Evolutionary conservation across 2,797 vertebrate genomes (phyloP), one percentile per base, ranked within the genome.

Genomic region (Enteromius thamalakanensis): DNA sequence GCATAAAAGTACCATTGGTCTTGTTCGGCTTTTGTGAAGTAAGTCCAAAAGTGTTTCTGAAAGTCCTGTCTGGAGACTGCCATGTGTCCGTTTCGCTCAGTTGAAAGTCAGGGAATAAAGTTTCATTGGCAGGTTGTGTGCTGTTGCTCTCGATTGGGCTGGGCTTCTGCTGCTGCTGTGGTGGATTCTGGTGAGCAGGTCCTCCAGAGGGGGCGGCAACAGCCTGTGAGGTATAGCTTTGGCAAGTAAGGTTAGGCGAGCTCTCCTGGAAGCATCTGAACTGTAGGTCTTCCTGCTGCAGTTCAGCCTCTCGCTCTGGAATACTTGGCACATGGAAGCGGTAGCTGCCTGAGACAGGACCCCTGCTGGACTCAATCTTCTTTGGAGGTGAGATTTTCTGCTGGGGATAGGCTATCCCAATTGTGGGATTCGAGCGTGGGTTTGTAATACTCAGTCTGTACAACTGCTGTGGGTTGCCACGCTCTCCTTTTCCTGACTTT

Each of bases 221-320:
- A 79, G 94, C 84, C 74, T 95, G 96, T 96, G 97, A 98, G 97
- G 97, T 98, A 97, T 94, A 96, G 91, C 90, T 95, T 94, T 92
- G 86, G 84, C 97, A 94, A 93, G 94, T 96, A 90, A 94, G 94
- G 93, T 94, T 91, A n/a, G 95, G 74, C 67, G 94, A 55, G 47
- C 93, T 84, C 81, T 98, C 96, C 53, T 95, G 94, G 90, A 97
- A 97, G 92, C 96, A 95, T 87, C 94, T 91, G 29, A 95, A 97
- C 92, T 82, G 87, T 45, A 96, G 92, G 8, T 97, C 96, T 53
- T 96, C 94, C 5, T 96, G 95, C 67, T 95, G 94, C 21, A 96
- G 93, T 82, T 96, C 96, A 0, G 92, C 91, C 86, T 97, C 94
- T 6, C 92, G 92, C 88, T 96, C 95, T 0, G 95, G 92, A 86